phyloP scores from a whole-genome alignment of 2,797 vertebrate genomes.

The Phalanger gymnotis region DNA sequence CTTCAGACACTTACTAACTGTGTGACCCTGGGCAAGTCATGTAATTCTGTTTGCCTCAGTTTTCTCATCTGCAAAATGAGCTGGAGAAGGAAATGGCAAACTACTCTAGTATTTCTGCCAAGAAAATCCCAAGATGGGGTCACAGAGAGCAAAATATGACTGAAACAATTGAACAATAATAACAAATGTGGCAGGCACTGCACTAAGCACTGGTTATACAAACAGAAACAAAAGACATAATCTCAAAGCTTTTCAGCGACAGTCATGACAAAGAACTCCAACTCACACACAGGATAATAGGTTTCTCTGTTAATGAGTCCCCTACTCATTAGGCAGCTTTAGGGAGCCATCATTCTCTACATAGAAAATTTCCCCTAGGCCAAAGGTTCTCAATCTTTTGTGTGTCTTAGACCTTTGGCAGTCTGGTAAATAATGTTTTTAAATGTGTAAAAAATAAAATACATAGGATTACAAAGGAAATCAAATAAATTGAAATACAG shows the following conservation, averaged over 20 bases:
- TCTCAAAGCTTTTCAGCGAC: background rate
- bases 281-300: background rate
- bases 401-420: background rate
- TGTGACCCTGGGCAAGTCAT: background rate
- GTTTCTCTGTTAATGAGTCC: background rate
- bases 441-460: background rate
- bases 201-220: background rate
- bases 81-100: background rate
- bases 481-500: background rate
- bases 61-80: background rate
- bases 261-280: background rate
- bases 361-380: background rate
- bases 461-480: background rate
- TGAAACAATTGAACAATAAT: background rate
- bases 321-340: background rate
- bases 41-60: background rate
- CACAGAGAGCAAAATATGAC: background rate
- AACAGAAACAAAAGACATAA: background rate
- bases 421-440: background rate
- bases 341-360: background rate
- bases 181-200: background rate
- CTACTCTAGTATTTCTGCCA: background rate
- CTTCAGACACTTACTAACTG: background rate
- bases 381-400: background rate
- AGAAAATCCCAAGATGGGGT: background rate